phyloP scores from a whole-genome alignment of 2,797 vertebrate species.

The Avahi laniger region DNA sequence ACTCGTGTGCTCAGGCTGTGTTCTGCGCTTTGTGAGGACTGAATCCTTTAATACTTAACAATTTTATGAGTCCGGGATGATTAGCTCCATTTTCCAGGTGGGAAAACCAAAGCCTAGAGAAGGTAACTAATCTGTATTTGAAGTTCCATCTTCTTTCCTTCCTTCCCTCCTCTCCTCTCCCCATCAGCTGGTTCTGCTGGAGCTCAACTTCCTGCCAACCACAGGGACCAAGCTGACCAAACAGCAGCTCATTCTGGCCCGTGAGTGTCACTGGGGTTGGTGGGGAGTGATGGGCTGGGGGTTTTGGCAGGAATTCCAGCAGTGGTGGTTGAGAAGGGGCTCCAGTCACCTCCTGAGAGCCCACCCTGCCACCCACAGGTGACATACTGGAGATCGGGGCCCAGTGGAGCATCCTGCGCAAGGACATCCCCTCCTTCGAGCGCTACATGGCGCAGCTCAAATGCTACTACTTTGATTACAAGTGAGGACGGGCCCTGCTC shows the following conservation, averaged over 20 bases:
- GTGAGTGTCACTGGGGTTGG: conserved; percentile 86
- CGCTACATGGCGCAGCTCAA: conserved; percentile 98
- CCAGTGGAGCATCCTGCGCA: conserved; percentile 95
- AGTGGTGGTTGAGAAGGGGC: background rate
- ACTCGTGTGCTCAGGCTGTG: background rate
- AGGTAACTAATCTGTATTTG: background rate
- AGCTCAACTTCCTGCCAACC: conserved; percentile 95
- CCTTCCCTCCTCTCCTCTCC: background rate
- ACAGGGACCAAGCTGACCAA: conserved; percentile 91
- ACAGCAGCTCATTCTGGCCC: conserved; percentile 94
- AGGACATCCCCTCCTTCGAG: conserved; percentile 96
- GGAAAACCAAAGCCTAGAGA: background rate
- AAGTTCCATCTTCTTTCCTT: background rate
- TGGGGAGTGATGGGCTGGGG: too few species aligned
- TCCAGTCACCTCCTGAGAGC: conserved; percentile 4
- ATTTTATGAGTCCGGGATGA: background rate
- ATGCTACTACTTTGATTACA: conserved; percentile 99
- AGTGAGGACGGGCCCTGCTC: conserved; percentile 84
- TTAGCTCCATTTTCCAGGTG: background rate
- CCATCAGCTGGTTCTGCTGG: conserved; percentile 91
- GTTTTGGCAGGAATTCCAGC: background rate
- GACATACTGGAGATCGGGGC: conserved; percentile 97
- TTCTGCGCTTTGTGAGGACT: background rate
- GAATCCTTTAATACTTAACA: background rate
- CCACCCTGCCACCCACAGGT: conserved; percentile 82